Percentiles rank a stretch among this genome's conserved stretches.
These are phyloP conservation scores for Setophaga kirtlandii DNA, from an alignment of 2,113 vertebrate genomes.

Conservation along the genomic window DNA sequence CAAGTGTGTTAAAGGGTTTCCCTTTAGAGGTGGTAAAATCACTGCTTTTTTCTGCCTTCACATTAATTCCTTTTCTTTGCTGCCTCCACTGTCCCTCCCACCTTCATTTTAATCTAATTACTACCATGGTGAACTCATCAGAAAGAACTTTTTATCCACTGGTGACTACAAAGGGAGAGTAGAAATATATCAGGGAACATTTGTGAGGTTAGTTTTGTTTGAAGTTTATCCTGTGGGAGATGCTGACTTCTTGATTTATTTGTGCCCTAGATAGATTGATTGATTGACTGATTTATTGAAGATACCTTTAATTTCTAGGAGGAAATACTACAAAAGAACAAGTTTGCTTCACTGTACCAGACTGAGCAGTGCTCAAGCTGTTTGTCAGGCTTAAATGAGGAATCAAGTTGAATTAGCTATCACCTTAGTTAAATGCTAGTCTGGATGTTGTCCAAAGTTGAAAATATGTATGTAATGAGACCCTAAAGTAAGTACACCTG, in stretches of 20 bases:
- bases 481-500: conserved; percentile 1
- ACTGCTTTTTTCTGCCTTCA: background rate
- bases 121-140: background rate
- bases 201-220: background rate
- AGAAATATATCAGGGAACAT: background rate
- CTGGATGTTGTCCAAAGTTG: background rate
- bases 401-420: conserved; percentile 1
- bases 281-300: background rate
- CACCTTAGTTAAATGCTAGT: background rate
- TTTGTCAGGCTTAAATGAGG: background rate
- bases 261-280: background rate
- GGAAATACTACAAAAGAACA: background rate
- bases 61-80: background rate
- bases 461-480: background rate
- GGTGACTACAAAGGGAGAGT: background rate
- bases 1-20: background rate
- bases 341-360: background rate
- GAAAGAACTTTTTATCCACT: background rate
- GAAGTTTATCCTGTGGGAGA: background rate
- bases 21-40: background rate
- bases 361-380: background rate
- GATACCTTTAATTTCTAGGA: background rate
- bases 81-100: background rate
- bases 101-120: conserved; percentile 5
- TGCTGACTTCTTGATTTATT: background rate